phyloP scores from a whole-genome alignment of 2,888 invertebrate species.

The Augochlorella aurata region DNA sequence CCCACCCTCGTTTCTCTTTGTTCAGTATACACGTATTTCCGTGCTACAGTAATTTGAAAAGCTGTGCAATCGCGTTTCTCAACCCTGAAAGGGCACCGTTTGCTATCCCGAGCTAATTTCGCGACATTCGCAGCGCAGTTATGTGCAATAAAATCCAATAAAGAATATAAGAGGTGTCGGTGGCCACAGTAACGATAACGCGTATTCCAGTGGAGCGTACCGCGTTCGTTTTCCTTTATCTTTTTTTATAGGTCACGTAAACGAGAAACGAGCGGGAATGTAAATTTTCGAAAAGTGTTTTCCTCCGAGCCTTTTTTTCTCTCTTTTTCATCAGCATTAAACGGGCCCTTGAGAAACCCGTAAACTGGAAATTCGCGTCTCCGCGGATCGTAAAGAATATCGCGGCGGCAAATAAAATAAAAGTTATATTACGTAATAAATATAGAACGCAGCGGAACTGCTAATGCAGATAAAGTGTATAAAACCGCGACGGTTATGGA shows the following conservation, averaged over 20 bases:
- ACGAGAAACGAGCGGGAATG: conserved; percentile 2
- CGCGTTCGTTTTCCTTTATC: neutral
- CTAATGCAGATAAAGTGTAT: conserved; percentile 65
- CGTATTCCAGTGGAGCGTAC: neutral
- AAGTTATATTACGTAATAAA: conserved; percentile 53
- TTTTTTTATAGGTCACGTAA: neutral
- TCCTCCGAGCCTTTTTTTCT: neutral
- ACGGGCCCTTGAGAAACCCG: conserved; percentile 7
- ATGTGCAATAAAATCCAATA: neutral
- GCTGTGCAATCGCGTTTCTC: too few species aligned
- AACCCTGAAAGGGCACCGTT: neutral
- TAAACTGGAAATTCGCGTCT: conserved; percentile 8
- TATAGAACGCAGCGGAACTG: conserved; percentile 35
- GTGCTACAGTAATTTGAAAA: neutral
- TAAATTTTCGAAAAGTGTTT: conserved; percentile 37
- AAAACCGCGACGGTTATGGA: conserved; percentile 59
- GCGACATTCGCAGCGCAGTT: neutral
- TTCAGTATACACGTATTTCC: too few species aligned
- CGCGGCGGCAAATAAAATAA: conserved; percentile 48
- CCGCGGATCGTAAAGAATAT: conserved; percentile 24
- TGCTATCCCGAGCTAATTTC: neutral
- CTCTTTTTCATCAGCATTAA: conserved; percentile 42
- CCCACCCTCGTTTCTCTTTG: too few species aligned
- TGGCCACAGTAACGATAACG: neutral
- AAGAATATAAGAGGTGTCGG: neutral